These are phyloP conservation scores for Nasonovia ribisnigri DNA, from an alignment of 2,888 invertebrate species.

Conservation along the genomic window DNA sequence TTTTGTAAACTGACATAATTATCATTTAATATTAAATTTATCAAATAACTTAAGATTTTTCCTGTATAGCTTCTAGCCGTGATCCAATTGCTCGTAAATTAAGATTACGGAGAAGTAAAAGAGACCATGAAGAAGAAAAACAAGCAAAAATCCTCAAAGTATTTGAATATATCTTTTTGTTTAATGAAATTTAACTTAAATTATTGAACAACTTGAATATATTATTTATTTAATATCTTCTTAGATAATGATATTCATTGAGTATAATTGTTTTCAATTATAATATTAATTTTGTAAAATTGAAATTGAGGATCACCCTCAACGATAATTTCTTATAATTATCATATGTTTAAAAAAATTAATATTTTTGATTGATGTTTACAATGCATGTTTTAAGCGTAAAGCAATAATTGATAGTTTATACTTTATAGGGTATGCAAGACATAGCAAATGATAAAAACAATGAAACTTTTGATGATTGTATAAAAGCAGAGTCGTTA, in stretches of 20 bases:
- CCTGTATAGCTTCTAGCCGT: slow-evolving; percentile 71
- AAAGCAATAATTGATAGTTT: slow-evolving; percentile 12
- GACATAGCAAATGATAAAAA: slow-evolving; percentile 87
- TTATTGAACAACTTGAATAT: not conserved
- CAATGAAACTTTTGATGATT: slow-evolving; percentile 78
- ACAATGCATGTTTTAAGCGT: not conserved
- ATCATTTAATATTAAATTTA: not conserved
- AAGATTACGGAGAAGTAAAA: slow-evolving; percentile 84
- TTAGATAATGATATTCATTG: not conserved
- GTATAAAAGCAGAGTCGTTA: slow-evolving; percentile 78
- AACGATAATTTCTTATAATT: not conserved
- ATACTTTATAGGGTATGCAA: slow-evolving; percentile 79
- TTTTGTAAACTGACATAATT: not conserved
- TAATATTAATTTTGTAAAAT: not conserved
- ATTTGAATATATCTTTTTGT: not conserved
- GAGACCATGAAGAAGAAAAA: slow-evolving; percentile 85
- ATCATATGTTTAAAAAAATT: not conserved
- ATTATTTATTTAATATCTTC: not conserved
- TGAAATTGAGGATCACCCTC: not conserved
- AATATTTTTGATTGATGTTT: not conserved
- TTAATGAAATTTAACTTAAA: not conserved
- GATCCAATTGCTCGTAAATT: slow-evolving; percentile 97
- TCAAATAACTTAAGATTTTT: not conserved
- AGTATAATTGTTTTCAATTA: not conserved
- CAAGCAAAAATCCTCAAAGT: slow-evolving; percentile 89